These are phyloP conservation scores for Promerops cafer DNA, from an alignment of 2,113 vertebrate species.

Conservation along the genomic window DNA sequence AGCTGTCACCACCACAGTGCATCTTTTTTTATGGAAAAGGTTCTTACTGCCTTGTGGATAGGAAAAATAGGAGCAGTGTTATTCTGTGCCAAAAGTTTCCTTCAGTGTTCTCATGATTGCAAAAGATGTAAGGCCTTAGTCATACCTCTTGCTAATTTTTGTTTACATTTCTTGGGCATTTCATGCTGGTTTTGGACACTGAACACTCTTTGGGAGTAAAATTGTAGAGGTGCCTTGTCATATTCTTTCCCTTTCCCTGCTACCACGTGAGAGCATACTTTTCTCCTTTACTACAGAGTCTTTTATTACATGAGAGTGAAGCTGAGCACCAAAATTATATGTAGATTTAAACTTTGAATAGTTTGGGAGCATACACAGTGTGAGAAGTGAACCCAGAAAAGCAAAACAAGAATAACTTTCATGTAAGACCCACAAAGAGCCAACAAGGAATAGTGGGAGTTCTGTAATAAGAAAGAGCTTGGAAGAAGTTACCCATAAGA, in stretches of 20 bases:
- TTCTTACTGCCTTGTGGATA: neutral
- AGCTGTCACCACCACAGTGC: neutral
- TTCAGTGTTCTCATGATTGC: neutral
- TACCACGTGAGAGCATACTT: fast-evolving
- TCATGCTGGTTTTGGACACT: neutral
- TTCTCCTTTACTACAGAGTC: neutral
- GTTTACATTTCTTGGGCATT: neutral
- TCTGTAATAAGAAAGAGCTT: neutral
- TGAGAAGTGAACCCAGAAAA: neutral
- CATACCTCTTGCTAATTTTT: neutral
- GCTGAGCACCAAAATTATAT: neutral
- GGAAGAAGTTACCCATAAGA: neutral
- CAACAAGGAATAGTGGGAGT: neutral
- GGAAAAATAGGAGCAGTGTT: neutral
- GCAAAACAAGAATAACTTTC: neutral
- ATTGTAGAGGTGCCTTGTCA: neutral
- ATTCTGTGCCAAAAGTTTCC: neutral
- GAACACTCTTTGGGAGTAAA: neutral
- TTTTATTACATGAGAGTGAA: neutral
- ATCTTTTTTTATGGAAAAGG: neutral
- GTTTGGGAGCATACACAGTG: fast-evolving
- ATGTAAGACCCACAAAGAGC: neutral
- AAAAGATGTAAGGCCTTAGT: neutral
- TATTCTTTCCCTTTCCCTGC: neutral
- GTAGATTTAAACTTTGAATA: neutral